These are phyloP conservation scores for Prietella phreatophila DNA, from an alignment of 2,113 vertebrate species.

Conservation along the genomic window DNA sequence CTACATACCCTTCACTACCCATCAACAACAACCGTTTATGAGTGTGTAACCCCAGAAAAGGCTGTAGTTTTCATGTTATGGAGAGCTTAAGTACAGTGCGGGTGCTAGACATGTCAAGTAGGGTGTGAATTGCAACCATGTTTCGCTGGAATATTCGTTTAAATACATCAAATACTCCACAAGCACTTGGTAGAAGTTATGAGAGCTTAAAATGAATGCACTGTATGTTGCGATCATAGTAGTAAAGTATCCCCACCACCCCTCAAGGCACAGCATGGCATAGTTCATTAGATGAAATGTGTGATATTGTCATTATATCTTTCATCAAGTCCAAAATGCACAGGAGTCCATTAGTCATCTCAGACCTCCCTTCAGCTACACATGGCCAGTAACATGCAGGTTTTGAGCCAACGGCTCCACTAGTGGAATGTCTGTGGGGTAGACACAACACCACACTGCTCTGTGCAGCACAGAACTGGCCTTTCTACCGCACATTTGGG, in stretches of 20 bases:
- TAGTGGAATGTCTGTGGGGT: slow-evolving; percentile 29
- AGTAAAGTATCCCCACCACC: not conserved
- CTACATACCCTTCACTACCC: slow-evolving; percentile 64
- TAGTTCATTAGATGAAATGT: slow-evolving; percentile 23
- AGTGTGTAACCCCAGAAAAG: slow-evolving; percentile 56
- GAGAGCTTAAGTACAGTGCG: not conserved
- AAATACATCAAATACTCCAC: not conserved
- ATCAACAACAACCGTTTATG: slow-evolving; percentile 58
- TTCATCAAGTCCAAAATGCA: slow-evolving; percentile 32
- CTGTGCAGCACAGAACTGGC: slow-evolving; percentile 26
- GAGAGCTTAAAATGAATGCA: not conserved
- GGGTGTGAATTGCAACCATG: not conserved
- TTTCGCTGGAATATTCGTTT: not conserved
- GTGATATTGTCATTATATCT: slow-evolving; percentile 28
- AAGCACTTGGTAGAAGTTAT: not conserved
- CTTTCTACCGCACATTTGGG: slow-evolving; percentile 22
- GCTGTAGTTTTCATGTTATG: slow-evolving; percentile 52
- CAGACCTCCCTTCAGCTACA: slow-evolving; percentile 20
- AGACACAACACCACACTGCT: slow-evolving; percentile 31
- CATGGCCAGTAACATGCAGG: slow-evolving; percentile 18
- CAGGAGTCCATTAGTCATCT: not conserved
- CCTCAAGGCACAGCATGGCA: not conserved
- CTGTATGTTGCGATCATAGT: not conserved
- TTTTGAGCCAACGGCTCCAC: not conserved
- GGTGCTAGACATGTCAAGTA: not conserved